phyloP scores from a whole-genome alignment of 2,888 invertebrate genomes.

The Temnothorax unifasciatus region DNA sequence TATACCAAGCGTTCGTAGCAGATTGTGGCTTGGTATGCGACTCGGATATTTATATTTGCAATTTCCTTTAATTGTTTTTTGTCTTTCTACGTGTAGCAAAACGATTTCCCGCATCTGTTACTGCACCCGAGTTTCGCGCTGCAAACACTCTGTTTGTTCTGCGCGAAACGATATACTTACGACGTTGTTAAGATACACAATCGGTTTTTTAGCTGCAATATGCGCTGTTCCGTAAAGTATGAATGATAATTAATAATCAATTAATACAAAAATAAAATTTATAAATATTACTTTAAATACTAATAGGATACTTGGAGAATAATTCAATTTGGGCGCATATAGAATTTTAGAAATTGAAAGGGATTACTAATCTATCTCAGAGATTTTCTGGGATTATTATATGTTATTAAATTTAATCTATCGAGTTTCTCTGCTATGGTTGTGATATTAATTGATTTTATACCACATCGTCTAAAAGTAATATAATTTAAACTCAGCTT shows the following conservation, averaged over 20 bases:
- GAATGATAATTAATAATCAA: neutral
- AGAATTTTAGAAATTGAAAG: neutral
- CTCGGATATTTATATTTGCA: slow-evolving; percentile 73
- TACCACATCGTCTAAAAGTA: neutral
- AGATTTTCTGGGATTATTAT: neutral
- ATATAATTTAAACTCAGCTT: neutral
- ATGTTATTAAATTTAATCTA: slow-evolving; percentile 9
- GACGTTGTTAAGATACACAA: neutral
- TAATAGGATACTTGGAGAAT: neutral
- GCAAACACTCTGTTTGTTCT: neutral
- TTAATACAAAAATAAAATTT: neutral
- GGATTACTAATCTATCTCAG: neutral
- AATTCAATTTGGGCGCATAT: neutral
- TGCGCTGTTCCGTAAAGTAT: neutral
- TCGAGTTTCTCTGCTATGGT: neutral
- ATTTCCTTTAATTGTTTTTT: slow-evolving; percentile 64
- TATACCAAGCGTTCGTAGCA: slow-evolving; percentile 11
- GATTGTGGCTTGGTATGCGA: slow-evolving; percentile 9
- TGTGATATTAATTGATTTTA: slow-evolving; percentile 7
- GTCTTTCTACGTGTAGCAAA: slow-evolving; percentile 14
- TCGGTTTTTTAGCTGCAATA: neutral
- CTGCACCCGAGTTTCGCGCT: neutral
- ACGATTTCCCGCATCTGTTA: slow-evolving; percentile 74
- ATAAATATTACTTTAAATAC: neutral
- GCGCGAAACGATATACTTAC: neutral